Evolutionary conservation across 2,113 vertebrate genomes (phyloP).

Genomic region (Phycodurus eques): DNA sequence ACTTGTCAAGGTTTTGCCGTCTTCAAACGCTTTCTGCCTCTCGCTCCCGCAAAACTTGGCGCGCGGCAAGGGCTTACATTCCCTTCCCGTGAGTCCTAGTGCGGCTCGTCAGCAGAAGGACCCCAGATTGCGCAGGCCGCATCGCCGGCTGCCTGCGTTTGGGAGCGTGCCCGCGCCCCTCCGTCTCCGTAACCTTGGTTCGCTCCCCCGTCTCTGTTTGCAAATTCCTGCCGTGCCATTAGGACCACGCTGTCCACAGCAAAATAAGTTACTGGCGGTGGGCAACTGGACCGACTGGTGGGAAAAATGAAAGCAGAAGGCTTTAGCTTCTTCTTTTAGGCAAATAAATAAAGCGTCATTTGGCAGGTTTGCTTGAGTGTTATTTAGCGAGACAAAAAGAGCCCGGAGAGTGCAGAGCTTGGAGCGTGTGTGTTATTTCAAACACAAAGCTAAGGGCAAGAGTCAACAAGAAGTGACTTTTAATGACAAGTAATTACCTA

Average conservation of each 20-base stretch:
- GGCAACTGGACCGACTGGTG: conserved; percentile 50
- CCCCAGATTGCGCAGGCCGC: conserved; percentile 65
- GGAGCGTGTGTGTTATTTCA: conserved; percentile 14
- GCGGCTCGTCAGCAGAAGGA: conserved; percentile 65
- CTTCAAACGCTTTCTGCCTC: conserved; percentile 49
- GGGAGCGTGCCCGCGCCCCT: conserved; percentile 57
- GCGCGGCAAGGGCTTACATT: conserved; percentile 48
- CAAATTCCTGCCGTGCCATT: conserved; percentile 60
- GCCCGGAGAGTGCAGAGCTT: conserved; percentile 3
- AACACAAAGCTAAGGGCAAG: conserved; percentile 14
- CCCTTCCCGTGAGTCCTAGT: conserved; percentile 66
- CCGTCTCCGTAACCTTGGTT: conserved; percentile 65
- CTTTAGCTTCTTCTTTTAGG: conserved; percentile 41
- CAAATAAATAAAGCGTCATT: conserved; percentile 54
- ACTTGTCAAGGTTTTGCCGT: conserved; percentile 56
- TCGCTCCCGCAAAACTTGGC: conserved; percentile 52
- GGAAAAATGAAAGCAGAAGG: conserved; percentile 48
- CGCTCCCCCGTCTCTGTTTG: conserved; percentile 57
- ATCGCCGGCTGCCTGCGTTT: conserved; percentile 56
- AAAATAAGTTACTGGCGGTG: conserved; percentile 56
- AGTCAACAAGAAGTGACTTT: conserved; percentile 1
- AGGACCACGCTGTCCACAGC: conserved; percentile 63
- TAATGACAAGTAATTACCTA: conserved; percentile 19
- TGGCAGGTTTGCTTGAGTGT: conserved; percentile 30
- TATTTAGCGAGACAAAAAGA: conserved; percentile 11